Evolutionary conservation across 1,140 invertebrate genomes (phyloP).

Genomic region (Euura saliciscinereae): DNA sequence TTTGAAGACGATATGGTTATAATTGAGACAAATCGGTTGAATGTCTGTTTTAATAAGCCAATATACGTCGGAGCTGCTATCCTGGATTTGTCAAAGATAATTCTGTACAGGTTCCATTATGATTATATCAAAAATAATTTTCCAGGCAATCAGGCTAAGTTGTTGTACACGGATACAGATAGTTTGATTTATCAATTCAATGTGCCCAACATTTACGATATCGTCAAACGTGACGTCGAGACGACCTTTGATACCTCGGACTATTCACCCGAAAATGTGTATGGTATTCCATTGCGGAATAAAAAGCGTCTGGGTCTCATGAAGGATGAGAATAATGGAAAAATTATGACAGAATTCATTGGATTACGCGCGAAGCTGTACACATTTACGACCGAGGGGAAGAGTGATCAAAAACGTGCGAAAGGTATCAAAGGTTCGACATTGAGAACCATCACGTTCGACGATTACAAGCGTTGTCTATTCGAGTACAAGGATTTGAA

Average conservation of each 20-base stretch:
- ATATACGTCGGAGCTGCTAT: conserved; percentile 33
- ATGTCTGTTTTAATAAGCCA: conserved; percentile 34
- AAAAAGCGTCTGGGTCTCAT: conserved; percentile 43
- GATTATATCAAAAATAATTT: conserved; percentile 34
- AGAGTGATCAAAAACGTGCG: conserved; percentile 30
- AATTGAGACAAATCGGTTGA: conserved; percentile 29
- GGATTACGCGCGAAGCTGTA: conserved; percentile 55
- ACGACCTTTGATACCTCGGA: no score
- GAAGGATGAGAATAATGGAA: conserved; percentile 57
- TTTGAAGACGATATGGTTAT: conserved; percentile 35
- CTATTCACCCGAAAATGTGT: no score
- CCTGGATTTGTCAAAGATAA: conserved; percentile 33
- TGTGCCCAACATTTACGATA: no score
- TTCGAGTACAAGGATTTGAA: conserved; percentile 16
- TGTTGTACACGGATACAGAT: conserved; percentile 28
- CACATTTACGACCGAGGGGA: conserved; percentile 24
- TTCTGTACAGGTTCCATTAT: conserved; percentile 41
- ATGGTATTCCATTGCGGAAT: no score
- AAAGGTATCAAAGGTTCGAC: conserved; percentile 35
- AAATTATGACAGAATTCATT: conserved; percentile 48
- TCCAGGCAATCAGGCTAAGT: conserved; percentile 20
- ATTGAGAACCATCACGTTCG: conserved; percentile 28
- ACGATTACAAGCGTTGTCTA: conserved; percentile 33
- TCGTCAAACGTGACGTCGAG: no score
- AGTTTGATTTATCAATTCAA: no score